A percentile compares a stretch with the other conserved stretches of the same genome.
Conservation (phyloP, 2,888 invertebrate genomes). For the Lasioglossum villosulum region DNA sequence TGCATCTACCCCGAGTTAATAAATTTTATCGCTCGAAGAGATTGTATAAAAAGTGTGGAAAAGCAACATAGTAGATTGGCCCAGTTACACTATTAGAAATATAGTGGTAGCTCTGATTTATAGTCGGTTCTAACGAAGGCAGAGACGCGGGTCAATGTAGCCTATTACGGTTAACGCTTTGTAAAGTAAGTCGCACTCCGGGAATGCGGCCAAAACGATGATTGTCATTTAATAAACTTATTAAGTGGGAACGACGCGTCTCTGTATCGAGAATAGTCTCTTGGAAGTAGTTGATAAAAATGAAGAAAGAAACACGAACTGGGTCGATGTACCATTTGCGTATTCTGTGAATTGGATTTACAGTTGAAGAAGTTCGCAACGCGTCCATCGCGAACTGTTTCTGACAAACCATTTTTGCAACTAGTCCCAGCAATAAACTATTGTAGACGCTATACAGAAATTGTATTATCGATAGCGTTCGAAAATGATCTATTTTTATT, state of each 20-base stretch:
- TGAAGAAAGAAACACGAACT: slow-evolving; percentile 46
- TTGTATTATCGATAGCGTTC: background rate
- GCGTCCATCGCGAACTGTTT: background rate
- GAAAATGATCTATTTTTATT: background rate
- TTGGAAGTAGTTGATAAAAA: slow-evolving; percentile 58
- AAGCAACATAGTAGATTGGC: slow-evolving; percentile 30
- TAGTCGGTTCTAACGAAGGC: slow-evolving; percentile 66
- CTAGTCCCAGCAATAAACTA: background rate
- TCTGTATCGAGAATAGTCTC: slow-evolving; percentile 53
- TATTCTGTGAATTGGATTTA: slow-evolving; percentile 25
- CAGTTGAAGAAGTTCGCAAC: slow-evolving; percentile 10
- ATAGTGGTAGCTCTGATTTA: slow-evolving; percentile 77
- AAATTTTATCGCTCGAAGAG: background rate
- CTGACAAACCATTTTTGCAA: background rate
- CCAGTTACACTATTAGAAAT: slow-evolving; percentile 62
- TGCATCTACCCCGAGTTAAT: background rate
- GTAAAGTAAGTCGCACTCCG: slow-evolving; percentile 71
- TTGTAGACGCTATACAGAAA: background rate
- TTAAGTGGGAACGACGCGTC: slow-evolving; percentile 68
- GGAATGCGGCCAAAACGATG: slow-evolving; percentile 81
- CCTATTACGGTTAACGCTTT: slow-evolving; percentile 77
- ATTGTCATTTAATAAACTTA: slow-evolving; percentile 77
- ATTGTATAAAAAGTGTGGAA: background rate
- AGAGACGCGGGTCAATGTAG: slow-evolving; percentile 75
- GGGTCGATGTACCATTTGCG: slow-evolving; percentile 39